Base-by-base conservation (phyloP, 1,140 invertebrate genomes). In the Drosophila virilis region DNA sequence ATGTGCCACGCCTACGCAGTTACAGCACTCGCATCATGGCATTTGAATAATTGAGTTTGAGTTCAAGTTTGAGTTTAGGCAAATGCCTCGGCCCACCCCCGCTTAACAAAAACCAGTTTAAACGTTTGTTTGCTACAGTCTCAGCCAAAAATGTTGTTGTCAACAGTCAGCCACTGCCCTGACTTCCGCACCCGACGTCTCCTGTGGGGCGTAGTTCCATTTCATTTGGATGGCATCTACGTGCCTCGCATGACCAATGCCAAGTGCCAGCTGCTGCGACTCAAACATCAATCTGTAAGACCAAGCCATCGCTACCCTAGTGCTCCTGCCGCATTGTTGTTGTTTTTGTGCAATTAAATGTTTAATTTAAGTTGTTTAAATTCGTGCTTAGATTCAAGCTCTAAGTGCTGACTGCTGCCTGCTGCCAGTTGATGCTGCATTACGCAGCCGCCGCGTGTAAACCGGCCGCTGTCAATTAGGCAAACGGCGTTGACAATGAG, bases 41-140 rank as follows among this genome's bases (percentile, higher is more conserved):
- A 88, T 86, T 86, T 88, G 76, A 86, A 86, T 86, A 86, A 86
- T 86, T 86, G 77, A 83, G 84, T 88, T 67, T 28, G 28, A 17
- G 28, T 42, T 86, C 88, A 72, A 82, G 83, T 88, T 66, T 22
- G 37, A 33, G 15, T 42, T 60, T 42, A 40, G 22, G 28, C 54
- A 22, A 32, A 37, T 33, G 37, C 37, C 37, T 28, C n/a, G 15
- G 1, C 35, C 35, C 37, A 12, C 17, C 37, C 13, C n/a, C 13
- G 15, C 2, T 28, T 8, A 5, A 10, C 35, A n/a, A 48, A 33
- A 58, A 55, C 15, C 71, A 60, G 60, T 76, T 86, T 82, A 88
- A 86, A 86, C 76, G 82, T 58, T 82, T 88, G 71, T 77, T 85
- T 82, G 65, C 60, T 64, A 77, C 81, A 76, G 83, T 78, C 77